Percentiles rank a stretch among this genome's conserved stretches.
Conservation (phyloP, 1,140 invertebrate genomes). For the Ephestia elutella region DNA sequence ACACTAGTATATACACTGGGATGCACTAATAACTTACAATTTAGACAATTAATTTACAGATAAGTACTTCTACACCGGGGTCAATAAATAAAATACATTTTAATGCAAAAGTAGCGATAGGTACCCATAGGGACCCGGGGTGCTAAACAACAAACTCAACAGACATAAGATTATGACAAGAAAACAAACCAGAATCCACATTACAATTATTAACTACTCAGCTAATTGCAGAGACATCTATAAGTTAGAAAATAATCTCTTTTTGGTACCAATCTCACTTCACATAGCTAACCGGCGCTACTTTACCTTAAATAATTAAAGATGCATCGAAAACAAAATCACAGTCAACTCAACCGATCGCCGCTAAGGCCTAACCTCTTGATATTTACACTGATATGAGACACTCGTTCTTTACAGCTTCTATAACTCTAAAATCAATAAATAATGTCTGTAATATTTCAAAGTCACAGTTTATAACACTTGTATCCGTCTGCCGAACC, state of each 20-base stretch:
- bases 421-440: constrained; percentile 55
- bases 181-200: constrained; percentile 34
- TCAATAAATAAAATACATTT: constrained; percentile 63
- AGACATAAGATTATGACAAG: constrained; percentile 26
- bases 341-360: constrained; percentile 55
- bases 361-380: constrained; percentile 39
- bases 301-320: constrained; percentile 49
- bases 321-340: constrained; percentile 64
- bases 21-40: constrained; percentile 52
- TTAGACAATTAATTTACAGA: constrained; percentile 56
- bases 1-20: constrained; percentile 61
- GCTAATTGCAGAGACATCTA: constrained; percentile 50
- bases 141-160: constrained; percentile 56
- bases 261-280: constrained; percentile 73
- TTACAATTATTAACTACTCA: constrained; percentile 40
- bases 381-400: constrained; percentile 65
- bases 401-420: constrained; percentile 48
- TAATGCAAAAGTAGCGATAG: constrained; percentile 30
- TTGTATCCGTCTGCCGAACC: constrained; percentile 38
- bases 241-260: constrained; percentile 54
- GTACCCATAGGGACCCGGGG: constrained; percentile 9
- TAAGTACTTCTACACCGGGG: constrained; percentile 39
- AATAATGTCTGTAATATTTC: constrained; percentile 42
- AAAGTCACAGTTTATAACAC: constrained; percentile 40
- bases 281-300: constrained; percentile 49